Evolutionary conservation across 30 jellyfish, hydroid and myxozoan species (phyloP), one percentile per base, ranked within the genome.

Genomic region (Catostylus mosaicus): DNA sequence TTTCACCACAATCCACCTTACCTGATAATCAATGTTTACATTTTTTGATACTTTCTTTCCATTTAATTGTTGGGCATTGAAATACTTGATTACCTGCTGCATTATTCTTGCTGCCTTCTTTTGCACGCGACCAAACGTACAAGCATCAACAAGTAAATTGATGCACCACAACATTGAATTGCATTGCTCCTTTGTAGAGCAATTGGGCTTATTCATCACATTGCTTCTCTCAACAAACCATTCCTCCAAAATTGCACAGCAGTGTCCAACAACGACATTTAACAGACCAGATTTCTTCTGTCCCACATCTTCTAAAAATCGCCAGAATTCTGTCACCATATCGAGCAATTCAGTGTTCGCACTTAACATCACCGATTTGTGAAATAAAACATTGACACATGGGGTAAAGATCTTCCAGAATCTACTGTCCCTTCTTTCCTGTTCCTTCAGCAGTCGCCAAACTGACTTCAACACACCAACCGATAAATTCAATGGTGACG

Each of bases 81-180:
- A 60, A 60, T 86, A 64, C 67, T 37, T 50, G 1, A 72, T 75
- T 0, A 77, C 51, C 29, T 86, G 91, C 29, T 77, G 84, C 11
- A 48, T 26, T 24, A 94, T 90, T 38, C 86, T 74, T 26, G 68
- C 32, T 12, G 65, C 69, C 82, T 87, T 88, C 46, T 79, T 75
- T 37, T 80, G 97, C 30, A 94, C 67, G 30, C 83, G 96, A 12
- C 99, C 99, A 88, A 88, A 94, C 27, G 80, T 65, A n/a, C 89
- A 61, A 26, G 90, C 92, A 43, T 88, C 86, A 0, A 54, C 88
- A n/a, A 94, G 56, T 63, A 82, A 24, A 73, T 76, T 91, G 27
- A 78, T 10, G 40, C 64, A 81, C 68, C 77, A 19, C 1, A 29
- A 3, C 22, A 60, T 50, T 1, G 90, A 67, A 1, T 54, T 54